Evolutionary conservation across 1,140 invertebrate genomes (phyloP).

Genomic region (Pseudomyrmex sp.): DNA sequence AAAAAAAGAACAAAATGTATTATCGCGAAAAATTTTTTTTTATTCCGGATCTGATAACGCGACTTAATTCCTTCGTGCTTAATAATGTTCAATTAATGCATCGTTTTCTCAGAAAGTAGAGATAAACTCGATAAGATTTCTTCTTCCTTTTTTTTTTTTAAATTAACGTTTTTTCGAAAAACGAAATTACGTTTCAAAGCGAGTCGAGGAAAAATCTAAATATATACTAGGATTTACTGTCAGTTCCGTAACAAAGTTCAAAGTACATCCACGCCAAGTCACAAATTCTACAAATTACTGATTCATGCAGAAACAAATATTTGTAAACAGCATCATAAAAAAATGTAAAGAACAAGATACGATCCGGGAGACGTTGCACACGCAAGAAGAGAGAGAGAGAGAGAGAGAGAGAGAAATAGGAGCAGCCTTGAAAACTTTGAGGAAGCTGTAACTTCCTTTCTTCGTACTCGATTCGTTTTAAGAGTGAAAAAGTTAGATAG

Average conservation of each 20-base stretch:
- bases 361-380: conserved; percentile 20
- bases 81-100: neutral
- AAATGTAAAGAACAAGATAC: conserved; percentile 15
- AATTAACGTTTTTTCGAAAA: neutral
- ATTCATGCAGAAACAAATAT: conserved; percentile 50
- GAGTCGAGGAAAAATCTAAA: conserved; percentile 26
- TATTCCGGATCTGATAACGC: no score
- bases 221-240: neutral
- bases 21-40: no score
- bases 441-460: conserved; percentile 37
- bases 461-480: conserved; percentile 12
- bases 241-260: conserved; percentile 28
- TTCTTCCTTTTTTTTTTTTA: neutral
- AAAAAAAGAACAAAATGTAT: no score
- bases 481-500: conserved; percentile 12
- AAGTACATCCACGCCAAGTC: conserved; percentile 22
- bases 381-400: neutral
- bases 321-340: conserved; percentile 36
- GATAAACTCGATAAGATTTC: neutral
- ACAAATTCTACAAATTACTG: conserved; percentile 49
- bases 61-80: no score
- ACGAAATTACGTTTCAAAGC: neutral
- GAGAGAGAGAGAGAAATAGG: neutral
- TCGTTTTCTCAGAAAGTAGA: neutral
- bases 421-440: conserved; percentile 54